Conservation (phyloP, 2,797 vertebrate genomes). For the Siniperca undulata region DNA sequence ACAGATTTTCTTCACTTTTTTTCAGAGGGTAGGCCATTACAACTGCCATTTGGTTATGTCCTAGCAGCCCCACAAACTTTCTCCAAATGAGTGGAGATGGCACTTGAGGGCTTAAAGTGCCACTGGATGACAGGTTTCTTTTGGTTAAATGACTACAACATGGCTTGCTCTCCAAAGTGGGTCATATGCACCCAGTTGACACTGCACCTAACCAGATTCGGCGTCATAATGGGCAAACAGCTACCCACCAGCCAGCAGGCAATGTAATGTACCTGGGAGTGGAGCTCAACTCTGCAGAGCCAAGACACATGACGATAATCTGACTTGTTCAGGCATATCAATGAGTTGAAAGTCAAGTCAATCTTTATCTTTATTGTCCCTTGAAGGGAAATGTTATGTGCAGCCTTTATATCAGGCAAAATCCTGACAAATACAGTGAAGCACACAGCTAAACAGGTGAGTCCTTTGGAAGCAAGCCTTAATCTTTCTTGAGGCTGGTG, state of each 20-base stretch:
- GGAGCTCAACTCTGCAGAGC: conserved; percentile 28
- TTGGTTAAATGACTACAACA: conserved; percentile 7
- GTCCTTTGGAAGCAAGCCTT: not conserved
- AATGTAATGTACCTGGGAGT: conserved; percentile 6
- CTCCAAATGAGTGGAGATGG: not conserved
- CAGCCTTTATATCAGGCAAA: conserved; percentile 10
- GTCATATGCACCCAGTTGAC: conserved; percentile 16
- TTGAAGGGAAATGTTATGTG: conserved; percentile 27
- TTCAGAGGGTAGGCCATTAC: not conserved
- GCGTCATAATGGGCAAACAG: not conserved
- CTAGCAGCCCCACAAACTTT: not conserved
- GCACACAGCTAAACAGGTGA: conserved; percentile 5
- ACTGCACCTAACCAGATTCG: not conserved
- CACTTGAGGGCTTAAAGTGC: not conserved
- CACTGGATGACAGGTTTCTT: not conserved
- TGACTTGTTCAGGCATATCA: conserved; percentile 27
- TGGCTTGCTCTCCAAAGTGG: not conserved
- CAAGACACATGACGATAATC: conserved; percentile 24
- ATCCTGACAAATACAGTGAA: not conserved
- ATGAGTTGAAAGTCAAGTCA: conserved; percentile 36
- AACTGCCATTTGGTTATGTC: not conserved
- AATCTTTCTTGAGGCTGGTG: conserved; percentile 2
- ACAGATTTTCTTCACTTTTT: not conserved
- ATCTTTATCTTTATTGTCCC: conserved; percentile 30
- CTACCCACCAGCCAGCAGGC: conserved; percentile 1